These are phyloP conservation scores for Rousettus leschenaultii DNA, from an alignment of 2,113 vertebrate genomes.

Conservation along the genomic window DNA sequence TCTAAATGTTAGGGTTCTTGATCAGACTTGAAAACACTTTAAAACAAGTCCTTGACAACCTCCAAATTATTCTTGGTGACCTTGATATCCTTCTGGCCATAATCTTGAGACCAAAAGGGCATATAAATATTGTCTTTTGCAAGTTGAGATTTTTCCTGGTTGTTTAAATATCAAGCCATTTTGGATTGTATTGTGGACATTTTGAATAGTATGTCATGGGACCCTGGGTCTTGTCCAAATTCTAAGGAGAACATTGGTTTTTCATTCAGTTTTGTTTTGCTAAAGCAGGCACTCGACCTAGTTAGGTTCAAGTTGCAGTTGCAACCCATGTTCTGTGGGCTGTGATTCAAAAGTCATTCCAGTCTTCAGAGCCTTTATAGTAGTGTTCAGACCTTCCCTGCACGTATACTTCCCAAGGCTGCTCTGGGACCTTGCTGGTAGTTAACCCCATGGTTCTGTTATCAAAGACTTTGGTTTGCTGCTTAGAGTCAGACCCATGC, in stretches of 20 bases:
- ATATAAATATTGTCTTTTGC: neutral
- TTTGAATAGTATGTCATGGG: neutral
- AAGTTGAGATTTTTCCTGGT: neutral
- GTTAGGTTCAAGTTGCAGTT: neutral
- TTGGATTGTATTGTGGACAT: neutral
- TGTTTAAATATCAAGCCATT: neutral
- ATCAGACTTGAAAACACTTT: too few species aligned
- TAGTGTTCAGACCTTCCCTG: neutral
- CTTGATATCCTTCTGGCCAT: too few species aligned
- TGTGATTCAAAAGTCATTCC: neutral
- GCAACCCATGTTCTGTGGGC: neutral
- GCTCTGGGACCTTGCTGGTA: neutral
- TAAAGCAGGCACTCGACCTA: neutral
- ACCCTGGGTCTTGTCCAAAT: neutral
- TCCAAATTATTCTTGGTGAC: too few species aligned
- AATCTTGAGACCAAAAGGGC: too few species aligned
- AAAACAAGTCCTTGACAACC: too few species aligned
- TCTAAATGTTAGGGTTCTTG: too few species aligned
- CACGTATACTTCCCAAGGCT: neutral
- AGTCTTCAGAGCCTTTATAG: neutral
- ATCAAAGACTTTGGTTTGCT: neutral
- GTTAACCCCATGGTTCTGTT: neutral
- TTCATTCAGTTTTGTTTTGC: neutral
- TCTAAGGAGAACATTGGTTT: neutral
- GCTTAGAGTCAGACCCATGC: neutral